These are phyloP conservation scores for Cydia strobilella DNA, from an alignment of 1,140 invertebrate genomes.

Conservation along the genomic window DNA sequence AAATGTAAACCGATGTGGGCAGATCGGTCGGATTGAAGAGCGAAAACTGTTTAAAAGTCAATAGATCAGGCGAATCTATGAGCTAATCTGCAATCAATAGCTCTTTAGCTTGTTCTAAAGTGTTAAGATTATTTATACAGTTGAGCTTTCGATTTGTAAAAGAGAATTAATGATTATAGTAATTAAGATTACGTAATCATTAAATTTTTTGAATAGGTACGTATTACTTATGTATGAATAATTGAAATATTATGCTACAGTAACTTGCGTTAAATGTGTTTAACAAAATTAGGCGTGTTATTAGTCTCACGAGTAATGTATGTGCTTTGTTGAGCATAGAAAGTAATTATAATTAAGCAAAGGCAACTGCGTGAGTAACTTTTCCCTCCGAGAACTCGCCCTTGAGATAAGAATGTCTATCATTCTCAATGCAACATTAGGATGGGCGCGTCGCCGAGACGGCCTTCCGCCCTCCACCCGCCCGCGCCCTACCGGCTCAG, in stretches of 20 bases:
- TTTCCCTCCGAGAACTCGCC: conserved; percentile 35
- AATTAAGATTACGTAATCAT: background rate
- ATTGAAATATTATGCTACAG: background rate
- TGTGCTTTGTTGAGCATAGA: background rate
- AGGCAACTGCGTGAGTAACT: conserved; percentile 18
- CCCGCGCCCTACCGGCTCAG: conserved; percentile 41
- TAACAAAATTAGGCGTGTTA: background rate
- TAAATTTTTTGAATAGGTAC: background rate
- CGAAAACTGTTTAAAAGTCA: background rate
- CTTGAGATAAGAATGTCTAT: conserved; percentile 41
- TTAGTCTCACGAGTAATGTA: background rate
- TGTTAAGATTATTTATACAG: background rate
- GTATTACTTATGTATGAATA: background rate
- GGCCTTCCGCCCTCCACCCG: conserved; percentile 43
- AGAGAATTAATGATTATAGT: background rate
- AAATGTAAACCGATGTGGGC: conserved; percentile 34
- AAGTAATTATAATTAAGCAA: conserved; percentile 33
- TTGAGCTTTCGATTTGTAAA: background rate
- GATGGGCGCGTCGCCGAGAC: conserved; percentile 45
- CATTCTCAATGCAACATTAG: conserved; percentile 45
- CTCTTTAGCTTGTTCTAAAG: background rate
- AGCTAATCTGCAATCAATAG: conserved; percentile 3
- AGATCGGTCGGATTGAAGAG: conserved; percentile 21
- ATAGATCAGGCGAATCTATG: conserved; percentile 14
- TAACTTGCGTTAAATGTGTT: background rate